Evolutionary conservation across 2,888 invertebrate species (phyloP).

Genomic region (Saturnia japonica): DNA sequence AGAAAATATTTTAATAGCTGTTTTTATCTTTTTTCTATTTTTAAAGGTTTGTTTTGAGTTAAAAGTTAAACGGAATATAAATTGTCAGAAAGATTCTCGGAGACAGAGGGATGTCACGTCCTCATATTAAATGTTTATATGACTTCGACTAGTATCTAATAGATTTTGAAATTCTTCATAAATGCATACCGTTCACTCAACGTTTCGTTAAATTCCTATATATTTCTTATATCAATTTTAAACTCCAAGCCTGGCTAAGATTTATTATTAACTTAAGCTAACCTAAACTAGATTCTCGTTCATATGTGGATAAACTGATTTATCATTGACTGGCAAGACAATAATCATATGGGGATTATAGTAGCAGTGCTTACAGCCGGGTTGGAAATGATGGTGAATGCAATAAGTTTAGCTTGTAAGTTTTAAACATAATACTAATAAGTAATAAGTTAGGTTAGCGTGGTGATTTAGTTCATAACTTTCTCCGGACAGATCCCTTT

Average conservation of each 20-base stretch:
- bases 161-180: too few species aligned
- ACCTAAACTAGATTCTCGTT: too few species aligned
- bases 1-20: background rate
- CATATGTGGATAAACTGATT: too few species aligned
- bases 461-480: background rate
- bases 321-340: too few species aligned
- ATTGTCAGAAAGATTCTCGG: background rate
- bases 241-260: too few species aligned
- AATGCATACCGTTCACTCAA: background rate
- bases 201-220: background rate
- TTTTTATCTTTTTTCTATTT: background rate
- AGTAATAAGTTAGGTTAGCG: background rate
- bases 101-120: background rate
- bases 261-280: too few species aligned
- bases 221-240: background rate
- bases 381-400: background rate
- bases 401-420: background rate
- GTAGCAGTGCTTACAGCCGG: too few species aligned
- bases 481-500: background rate
- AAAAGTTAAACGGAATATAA: background rate
- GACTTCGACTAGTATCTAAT: background rate
- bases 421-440: background rate
- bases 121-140: background rate
- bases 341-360: too few species aligned
- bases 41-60: background rate